Base-by-base conservation (phyloP, 92 coral and sea anemone species). In the Porites rus region DNA sequence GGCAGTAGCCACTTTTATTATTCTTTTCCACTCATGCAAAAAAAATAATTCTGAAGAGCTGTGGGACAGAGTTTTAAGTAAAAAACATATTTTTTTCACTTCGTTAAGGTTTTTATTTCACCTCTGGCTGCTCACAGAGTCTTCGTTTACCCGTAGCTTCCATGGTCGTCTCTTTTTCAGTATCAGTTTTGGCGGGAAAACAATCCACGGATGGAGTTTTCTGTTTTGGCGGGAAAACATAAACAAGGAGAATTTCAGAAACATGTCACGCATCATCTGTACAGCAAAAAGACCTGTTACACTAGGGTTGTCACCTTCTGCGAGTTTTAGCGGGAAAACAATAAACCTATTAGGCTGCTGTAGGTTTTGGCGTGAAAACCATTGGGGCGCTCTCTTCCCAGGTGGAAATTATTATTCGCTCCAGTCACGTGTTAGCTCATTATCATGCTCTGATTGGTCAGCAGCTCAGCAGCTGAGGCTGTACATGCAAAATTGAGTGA, bases 171-270 rank as follows among this genome's bases (percentile, higher is more conserved):
- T 4, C 20, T 38, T 54, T 51, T n/a, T 75, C 46, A 38, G 6
- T 38, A 10, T 4, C 51, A 13, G 14, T 56, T 53, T 75, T 75
- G 79, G 66, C 79, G 79, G 79, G 79, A 75, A 74, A 75, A 22
- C 61, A 73, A 73, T 51, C 61, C 59, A 10, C 59, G 10, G 4
- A 56, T 14, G 61, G 11, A 5, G 31, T 56, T 18, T 22, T 20
- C 28, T 7, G 16, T 25, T 62, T 24, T 14, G 79, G 25, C 18
- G 59, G 79, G 79, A 21, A 53, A 24, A 12, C 21, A 10, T 4
- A 38, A 38, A 38, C 7, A 38, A 38, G 46, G 7, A 38, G 46
- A 38, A 38, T 38, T 38, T 38, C 46, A 38, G 46, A 4, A 38
- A 3, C 46, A 4, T 38, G 46, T 38, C 46, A 38, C 46, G 46